Percentiles rank a stretch among this genome's conserved stretches.
These are phyloP conservation scores for Neofelis nebulosa DNA, from an alignment of 2,113 vertebrate species.

Conservation along the genomic window DNA sequence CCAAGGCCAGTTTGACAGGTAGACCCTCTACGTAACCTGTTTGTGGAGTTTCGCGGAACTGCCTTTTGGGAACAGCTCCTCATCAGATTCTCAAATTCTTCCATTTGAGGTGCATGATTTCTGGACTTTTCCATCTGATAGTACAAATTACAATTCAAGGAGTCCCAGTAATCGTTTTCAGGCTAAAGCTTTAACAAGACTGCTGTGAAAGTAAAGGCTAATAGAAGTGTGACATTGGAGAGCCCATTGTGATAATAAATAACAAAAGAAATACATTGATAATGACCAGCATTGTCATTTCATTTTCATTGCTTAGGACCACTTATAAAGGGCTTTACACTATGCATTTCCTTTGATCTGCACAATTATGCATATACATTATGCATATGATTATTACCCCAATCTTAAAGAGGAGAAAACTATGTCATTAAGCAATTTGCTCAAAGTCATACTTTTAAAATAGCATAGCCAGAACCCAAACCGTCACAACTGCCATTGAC, in stretches of 20 bases:
- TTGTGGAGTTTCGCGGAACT: background rate
- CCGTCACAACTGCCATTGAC: background rate
- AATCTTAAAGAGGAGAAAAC: background rate
- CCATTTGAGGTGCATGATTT: background rate
- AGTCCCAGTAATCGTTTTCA: background rate
- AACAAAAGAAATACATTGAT: background rate
- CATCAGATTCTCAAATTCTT: background rate
- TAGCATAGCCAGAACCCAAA: background rate
- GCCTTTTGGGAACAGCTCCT: background rate
- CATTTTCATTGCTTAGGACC: background rate
- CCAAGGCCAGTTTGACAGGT: background rate
- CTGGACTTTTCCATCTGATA: background rate
- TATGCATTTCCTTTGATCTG: background rate
- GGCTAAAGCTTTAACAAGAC: background rate
- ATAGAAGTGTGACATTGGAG: background rate
- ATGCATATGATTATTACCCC: background rate
- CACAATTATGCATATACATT: background rate
- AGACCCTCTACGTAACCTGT: background rate
- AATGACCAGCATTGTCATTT: background rate
- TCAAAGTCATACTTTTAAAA: background rate
- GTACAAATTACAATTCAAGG: constrained; percentile 31
- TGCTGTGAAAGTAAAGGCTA: background rate
- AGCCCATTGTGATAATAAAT: background rate
- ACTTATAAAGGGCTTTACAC: background rate
- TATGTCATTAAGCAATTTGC: background rate